Evolutionary conservation across 64 coral and sea anemone genomes (phyloP).

Genomic region (Catalaphyllia jardinei): DNA sequence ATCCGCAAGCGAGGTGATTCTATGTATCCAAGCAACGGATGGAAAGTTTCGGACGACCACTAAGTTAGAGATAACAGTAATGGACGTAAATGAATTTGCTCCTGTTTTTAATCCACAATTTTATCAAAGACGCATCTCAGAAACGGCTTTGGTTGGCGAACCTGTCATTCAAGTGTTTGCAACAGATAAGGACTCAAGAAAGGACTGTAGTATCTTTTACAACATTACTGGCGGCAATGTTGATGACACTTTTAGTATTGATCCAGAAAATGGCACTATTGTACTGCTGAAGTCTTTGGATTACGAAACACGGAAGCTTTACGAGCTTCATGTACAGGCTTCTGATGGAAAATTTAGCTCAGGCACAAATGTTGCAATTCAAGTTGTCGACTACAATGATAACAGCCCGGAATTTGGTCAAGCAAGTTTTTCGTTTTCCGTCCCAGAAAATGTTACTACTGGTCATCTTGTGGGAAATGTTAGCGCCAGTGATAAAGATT

Average conservation of each 20-base stretch:
- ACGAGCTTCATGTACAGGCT: background rate
- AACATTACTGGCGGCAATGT: background rate
- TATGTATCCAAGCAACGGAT: conserved; percentile 31
- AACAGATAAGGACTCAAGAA: background rate
- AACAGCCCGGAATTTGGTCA: background rate
- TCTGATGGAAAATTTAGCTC: background rate
- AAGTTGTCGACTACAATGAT: background rate
- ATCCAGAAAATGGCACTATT: background rate
- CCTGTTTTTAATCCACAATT: background rate
- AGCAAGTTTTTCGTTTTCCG: background rate
- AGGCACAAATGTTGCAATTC: background rate
- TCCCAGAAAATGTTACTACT: background rate
- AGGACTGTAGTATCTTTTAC: background rate
- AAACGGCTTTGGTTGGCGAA: background rate
- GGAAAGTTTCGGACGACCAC: conserved; percentile 5
- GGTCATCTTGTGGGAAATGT: background rate
- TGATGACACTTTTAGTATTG: background rate
- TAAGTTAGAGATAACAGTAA: background rate
- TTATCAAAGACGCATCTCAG: background rate
- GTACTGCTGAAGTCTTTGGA: background rate
- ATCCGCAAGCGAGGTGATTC: background rate
- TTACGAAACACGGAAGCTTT: background rate
- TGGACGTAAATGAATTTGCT: conserved; percentile 10
- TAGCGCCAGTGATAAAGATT: no score
- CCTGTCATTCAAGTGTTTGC: background rate